Percentiles rank a stretch among this genome's conserved stretches.
These are phyloP conservation scores for Picus viridis DNA, from an alignment of 2,797 vertebrate species.

Conservation along the genomic window DNA sequence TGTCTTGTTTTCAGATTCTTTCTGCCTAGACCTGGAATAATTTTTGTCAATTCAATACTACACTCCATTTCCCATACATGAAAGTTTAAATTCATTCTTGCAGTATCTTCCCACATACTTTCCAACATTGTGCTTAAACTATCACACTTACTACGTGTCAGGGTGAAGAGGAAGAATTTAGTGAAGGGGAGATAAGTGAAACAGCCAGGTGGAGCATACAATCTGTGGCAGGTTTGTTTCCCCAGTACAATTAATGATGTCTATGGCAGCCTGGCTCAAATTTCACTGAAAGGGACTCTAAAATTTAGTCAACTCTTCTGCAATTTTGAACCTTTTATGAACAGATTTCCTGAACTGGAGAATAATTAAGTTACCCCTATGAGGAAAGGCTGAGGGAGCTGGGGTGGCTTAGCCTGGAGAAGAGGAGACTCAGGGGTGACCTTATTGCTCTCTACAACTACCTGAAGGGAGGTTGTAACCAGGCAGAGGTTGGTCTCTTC, in stretches of 20 bases:
- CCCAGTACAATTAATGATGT: not conserved
- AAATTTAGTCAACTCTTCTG: not conserved
- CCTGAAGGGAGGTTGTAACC: too few relatives aligned
- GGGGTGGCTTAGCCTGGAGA: too few relatives aligned
- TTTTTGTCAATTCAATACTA: conserved; percentile 9
- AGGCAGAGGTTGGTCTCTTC: too few relatives aligned
- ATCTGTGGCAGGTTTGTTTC: not conserved
- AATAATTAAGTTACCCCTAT: not conserved
- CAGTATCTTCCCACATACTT: not conserved
- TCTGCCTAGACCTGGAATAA: conserved; percentile 41
- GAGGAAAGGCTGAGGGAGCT: too few relatives aligned
- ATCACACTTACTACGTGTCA: not conserved
- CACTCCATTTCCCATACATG: conserved; percentile 36
- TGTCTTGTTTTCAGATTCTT: conserved; percentile 65
- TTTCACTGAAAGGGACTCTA: not conserved
- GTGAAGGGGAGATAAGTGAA: not conserved
- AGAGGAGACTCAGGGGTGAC: too few relatives aligned
- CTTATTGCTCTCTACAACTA: too few relatives aligned
- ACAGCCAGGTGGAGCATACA: not conserved
- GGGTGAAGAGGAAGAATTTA: not conserved
- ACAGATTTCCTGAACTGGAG: not conserved
- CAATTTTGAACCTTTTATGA: not conserved
- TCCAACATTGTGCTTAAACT: not conserved
- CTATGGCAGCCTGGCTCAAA: not conserved
- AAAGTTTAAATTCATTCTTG: conserved; percentile 9